Evolutionary conservation across 2,888 invertebrate genomes (phyloP).

Genomic region (Nephrotoma appendiculata): DNA sequence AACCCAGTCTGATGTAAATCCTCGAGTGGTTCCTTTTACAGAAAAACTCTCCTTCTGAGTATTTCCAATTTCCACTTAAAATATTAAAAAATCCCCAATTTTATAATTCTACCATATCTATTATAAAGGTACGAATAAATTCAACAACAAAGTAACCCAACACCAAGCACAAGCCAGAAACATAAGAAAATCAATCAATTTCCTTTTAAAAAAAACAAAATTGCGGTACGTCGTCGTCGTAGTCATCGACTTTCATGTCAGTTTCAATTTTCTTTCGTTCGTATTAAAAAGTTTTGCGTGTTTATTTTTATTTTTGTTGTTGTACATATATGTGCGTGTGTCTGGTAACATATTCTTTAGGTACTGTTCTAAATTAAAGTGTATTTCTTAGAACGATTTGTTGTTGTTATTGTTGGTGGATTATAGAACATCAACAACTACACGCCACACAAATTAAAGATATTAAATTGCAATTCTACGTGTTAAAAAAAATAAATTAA

Average conservation of each 20-base stretch:
- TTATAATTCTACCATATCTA: not conserved
- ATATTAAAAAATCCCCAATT: not conserved
- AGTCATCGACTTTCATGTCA: not conserved
- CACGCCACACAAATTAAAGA: not conserved
- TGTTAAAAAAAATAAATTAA: not conserved
- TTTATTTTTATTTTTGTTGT: not conserved
- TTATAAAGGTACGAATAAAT: not conserved
- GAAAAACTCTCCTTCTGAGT: no score
- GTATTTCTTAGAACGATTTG: not conserved
- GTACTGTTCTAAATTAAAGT: not conserved
- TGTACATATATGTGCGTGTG: not conserved
- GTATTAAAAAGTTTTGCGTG: not conserved
- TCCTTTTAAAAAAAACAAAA: not conserved
- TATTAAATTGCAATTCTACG: not conserved
- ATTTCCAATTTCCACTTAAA: not conserved
- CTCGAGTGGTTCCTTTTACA: no score
- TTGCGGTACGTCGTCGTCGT: not conserved
- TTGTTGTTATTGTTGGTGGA: not conserved
- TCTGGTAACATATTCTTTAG: not conserved
- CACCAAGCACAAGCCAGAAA: not conserved
- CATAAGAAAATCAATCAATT: not conserved
- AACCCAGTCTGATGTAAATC: no score
- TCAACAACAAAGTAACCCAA: not conserved
- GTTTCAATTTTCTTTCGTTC: not conserved
- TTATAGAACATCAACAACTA: no score